Evolutionary conservation across 2,797 vertebrate species (phyloP).

Genomic region (Aeoliscus strigatus): DNA sequence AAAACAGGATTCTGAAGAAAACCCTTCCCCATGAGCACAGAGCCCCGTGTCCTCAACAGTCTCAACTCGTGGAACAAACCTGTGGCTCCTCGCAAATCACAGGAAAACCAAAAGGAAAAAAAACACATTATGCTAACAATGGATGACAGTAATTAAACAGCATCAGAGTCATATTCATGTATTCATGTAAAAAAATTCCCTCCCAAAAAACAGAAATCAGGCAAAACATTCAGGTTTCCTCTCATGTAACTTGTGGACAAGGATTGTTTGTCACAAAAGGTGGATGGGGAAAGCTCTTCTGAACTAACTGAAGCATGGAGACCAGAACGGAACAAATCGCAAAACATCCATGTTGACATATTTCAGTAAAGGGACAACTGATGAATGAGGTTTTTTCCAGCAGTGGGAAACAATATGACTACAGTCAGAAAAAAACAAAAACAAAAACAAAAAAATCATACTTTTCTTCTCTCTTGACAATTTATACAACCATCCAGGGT

Average conservation of each 20-base stretch:
- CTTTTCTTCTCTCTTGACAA: constrained; percentile 31
- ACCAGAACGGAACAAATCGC: constrained; percentile 12
- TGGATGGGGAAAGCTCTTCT: constrained; percentile 6
- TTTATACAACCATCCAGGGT: constrained; percentile 35
- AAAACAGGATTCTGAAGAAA: constrained; percentile 7
- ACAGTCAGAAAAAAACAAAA: too few relatives aligned
- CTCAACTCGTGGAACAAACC: constrained; percentile 15
- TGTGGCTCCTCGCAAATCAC: constrained; percentile 19
- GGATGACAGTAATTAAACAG: constrained; percentile 44
- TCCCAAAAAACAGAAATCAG: constrained; percentile 15
- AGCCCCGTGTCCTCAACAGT: constrained; percentile 25
- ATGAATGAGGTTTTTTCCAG: constrained; percentile 27
- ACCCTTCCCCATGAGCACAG: constrained; percentile 36
- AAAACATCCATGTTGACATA: constrained; percentile 22
- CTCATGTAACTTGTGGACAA: constrained; percentile 29
- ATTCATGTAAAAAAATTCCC: constrained; percentile 20
- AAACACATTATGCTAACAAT: constrained; percentile 39
- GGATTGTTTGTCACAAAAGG: constrained; percentile 35
- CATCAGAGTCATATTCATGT: constrained; percentile 22
- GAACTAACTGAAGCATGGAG: constrained; percentile 12
- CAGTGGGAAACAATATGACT: constrained; percentile 2
- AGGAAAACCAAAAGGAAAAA: constrained; percentile 1
- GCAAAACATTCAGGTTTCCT: constrained; percentile 24
- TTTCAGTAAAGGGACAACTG: constrained; percentile 57
- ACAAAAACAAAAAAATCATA: constrained; percentile 4